Evolutionary conservation across 2,888 invertebrate genomes (phyloP), one percentile per base, ranked within the genome.

Genomic region (Trichopoda pennipes): DNA sequence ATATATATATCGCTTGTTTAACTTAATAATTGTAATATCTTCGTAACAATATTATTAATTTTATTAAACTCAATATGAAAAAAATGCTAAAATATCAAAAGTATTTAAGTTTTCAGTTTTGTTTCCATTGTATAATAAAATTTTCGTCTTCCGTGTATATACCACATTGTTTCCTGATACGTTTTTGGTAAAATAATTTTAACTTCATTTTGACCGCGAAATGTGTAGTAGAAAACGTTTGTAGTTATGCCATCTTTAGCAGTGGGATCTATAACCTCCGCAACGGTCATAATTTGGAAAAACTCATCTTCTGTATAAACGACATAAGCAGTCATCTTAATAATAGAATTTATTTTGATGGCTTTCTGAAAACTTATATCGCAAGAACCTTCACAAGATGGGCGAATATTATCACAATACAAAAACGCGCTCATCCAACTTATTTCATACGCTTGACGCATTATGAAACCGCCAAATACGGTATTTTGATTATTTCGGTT

Each of bases 401-500:
- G 94, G 3, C 93, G 92, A 21, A 91, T 90, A 4, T 28, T 28
- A 84, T 92, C 92, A 86, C 93, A 93, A 88, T 93, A 94, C 16
- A 94, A 88, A 81, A 91, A 93, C 2, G 93, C 93, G 84, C 93
- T 92, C 0, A 94, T 93, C 93, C 94, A 95, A 44, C 94, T 94
- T 32, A 96, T 90, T 90, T 96, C 96, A 69, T 93, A 91, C 0
- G 95, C 95, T 85, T 93, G 93, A 42, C 95, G 92, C 96, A 96
- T 96, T 17, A 96, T 91, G 88, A 94, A 96, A 0, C 96, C 96
- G 68, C 96, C 96, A 90, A 96, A 96, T 51, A 93, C 92, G 85
- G 94, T 95, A 89, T 95, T 94, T 86, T 95, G 95, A 63, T 95
- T 91, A 90, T 96, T 96, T 51, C 95, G 92, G 88, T 95, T 92